Evolutionary conservation across 2,888 invertebrate genomes (phyloP).

Genomic region (Xanthorhoe spadicearia): DNA sequence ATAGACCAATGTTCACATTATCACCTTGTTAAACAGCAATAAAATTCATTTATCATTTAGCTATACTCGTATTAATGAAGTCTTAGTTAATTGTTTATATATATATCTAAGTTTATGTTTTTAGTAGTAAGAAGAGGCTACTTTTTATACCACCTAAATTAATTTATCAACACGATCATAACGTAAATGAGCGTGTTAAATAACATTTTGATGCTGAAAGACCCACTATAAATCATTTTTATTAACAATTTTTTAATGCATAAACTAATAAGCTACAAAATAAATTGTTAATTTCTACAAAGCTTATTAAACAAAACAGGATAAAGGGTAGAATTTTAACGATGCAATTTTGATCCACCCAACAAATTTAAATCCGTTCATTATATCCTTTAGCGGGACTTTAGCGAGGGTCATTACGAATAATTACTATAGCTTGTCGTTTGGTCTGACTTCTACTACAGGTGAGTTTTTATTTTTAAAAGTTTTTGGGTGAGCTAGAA

Average conservation of each 20-base stretch:
- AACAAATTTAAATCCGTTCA: constrained; percentile 32
- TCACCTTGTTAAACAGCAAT: too few relatives aligned
- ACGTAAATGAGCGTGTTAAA: too few relatives aligned
- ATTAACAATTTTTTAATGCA: background rate
- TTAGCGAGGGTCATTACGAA: constrained; percentile 20
- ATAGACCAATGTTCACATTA: too few relatives aligned
- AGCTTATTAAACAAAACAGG: constrained; percentile 19
- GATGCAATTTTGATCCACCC: constrained; percentile 27
- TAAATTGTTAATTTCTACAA: background rate
- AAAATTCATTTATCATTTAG: too few relatives aligned
- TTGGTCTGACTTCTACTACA: constrained; percentile 14
- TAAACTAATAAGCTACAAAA: background rate
- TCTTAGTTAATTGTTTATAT: too few relatives aligned
- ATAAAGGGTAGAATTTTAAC: constrained; percentile 23
- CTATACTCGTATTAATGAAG: too few relatives aligned
- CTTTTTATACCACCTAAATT: too few relatives aligned
- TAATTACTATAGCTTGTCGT: constrained; percentile 27
- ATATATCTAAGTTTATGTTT: too few relatives aligned
- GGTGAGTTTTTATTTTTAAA: background rate
- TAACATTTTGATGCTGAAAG: too few relatives aligned
- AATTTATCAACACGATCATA: too few relatives aligned
- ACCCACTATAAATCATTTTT: background rate
- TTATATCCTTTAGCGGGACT: constrained; percentile 22
- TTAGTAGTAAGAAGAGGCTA: too few relatives aligned
- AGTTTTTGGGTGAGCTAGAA: background rate